phyloP scores from a whole-genome alignment of 2,888 invertebrate genomes.

The Orgyia antiqua region DNA sequence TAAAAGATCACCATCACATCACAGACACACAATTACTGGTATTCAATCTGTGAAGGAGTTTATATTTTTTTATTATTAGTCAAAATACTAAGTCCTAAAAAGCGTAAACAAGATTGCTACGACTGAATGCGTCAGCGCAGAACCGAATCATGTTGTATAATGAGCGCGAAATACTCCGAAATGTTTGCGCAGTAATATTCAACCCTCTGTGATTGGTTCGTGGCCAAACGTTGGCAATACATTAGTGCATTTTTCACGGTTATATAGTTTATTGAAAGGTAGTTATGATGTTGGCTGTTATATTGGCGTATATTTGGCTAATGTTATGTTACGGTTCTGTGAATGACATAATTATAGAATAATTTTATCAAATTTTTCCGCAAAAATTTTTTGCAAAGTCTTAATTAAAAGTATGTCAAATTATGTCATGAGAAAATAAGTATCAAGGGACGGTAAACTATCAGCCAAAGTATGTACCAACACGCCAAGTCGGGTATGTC shows the following conservation, averaged over 20 bases:
- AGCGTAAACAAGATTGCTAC: conserved; percentile 24
- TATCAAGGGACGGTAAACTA: too few relatives aligned
- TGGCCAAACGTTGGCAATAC: conserved; percentile 21
- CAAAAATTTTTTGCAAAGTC: too few relatives aligned
- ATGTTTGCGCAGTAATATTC: conserved; percentile 47
- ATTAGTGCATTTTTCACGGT: conserved; percentile 9
- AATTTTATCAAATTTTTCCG: too few relatives aligned
- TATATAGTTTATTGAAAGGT: neutral
- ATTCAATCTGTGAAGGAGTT: too few relatives aligned
- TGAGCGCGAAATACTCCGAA: conserved; percentile 37
- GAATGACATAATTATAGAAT: too few relatives aligned
- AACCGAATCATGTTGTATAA: conserved; percentile 47
- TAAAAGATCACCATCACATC: too few relatives aligned
- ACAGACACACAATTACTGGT: too few relatives aligned
- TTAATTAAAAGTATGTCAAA: too few relatives aligned
- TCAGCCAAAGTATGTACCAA: too few relatives aligned
- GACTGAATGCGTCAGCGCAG: conserved; percentile 40
- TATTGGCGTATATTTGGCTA: conserved; percentile 8
- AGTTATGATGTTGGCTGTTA: conserved; percentile 1
- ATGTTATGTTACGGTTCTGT: conserved; percentile 16
- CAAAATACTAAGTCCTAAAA: conserved; percentile 15
- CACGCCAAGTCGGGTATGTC: too few relatives aligned
- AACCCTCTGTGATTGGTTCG: conserved; percentile 19
- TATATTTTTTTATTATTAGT: too few relatives aligned
- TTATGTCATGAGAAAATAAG: too few relatives aligned